Evolutionary conservation across 2,888 invertebrate species (phyloP), one percentile per base, ranked within the genome.

Genomic region (Epiblema foenella): DNA sequence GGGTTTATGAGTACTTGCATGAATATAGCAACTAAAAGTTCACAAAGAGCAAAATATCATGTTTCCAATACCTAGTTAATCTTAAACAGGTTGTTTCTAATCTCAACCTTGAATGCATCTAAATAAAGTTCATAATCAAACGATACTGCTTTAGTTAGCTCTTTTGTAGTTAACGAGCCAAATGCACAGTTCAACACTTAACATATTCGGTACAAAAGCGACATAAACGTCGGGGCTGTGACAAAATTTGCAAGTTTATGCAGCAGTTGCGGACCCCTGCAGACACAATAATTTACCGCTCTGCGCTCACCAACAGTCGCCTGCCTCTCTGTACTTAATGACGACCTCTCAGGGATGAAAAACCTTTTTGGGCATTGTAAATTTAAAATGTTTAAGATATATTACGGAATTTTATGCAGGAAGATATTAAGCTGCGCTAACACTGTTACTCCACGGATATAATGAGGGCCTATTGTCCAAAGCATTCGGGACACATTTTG

Each of bases 201-300:
- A 54, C 54, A 54, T 64, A 64, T 64, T 64, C 39, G 15, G 20
- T 20, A 64, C 64, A 52, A 54, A 63, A 46, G 56, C 46, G 62
- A 56, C 33, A 56, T 49, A 17, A 70, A 66, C 65, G 65, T 42
- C 24, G 37, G 59, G 46, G 68, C 54, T 56, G 54, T 42, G 65
- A 59, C 64, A 58, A 65, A 70, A 70, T 60, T 70, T 65, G 65
- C 65, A 70, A 70, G 65, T 70, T 70, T 64, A 70, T 70, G 46
- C 64, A 64, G 57, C 49, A 66, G 70, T 70, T 60, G 65, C 17
- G 65, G 54, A 70, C 70, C 65, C 69, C 65, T 66, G 70, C 70
- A 70, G 70, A 70, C 58, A 29, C 52, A 65, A 60, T 70, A 59
- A 66, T 54, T 65, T 66, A 37, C 70, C 60, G 65, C 56, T 62